phyloP scores from a whole-genome alignment of 2,113 vertebrate species.

The Phocoena phocoena region DNA sequence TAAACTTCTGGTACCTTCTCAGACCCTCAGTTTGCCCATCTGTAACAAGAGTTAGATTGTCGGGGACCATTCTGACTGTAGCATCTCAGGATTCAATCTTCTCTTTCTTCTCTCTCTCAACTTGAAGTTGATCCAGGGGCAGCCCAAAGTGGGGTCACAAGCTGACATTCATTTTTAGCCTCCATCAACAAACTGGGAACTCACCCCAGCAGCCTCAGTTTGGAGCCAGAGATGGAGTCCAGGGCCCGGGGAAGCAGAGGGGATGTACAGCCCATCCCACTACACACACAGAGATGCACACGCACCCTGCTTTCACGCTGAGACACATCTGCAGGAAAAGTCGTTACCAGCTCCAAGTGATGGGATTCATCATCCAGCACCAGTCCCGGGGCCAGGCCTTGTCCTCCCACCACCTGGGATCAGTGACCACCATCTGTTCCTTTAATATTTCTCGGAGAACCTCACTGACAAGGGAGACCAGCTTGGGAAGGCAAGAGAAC shows the following conservation, averaged over 20 bases:
- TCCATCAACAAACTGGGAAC: not conserved
- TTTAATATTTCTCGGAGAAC: not conserved
- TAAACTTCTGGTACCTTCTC: not conserved
- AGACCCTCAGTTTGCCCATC: not conserved
- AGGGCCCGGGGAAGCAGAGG: not conserved
- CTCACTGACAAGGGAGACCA: not conserved
- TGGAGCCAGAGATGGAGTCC: not conserved
- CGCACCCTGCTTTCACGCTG: rapidly evolving
- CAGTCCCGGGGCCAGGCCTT: not conserved
- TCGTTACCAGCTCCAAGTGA: not conserved
- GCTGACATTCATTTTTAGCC: no score
- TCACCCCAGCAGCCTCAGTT: not conserved
- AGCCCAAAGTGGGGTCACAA: not conserved
- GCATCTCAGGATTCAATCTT: not conserved
- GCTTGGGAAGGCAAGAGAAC: not conserved
- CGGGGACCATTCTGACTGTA: not conserved
- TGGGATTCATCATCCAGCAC: not conserved
- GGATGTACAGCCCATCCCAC: rapidly evolving
- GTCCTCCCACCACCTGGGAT: not conserved
- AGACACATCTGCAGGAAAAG: not conserved
- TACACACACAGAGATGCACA: rapidly evolving
- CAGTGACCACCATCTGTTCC: not conserved
- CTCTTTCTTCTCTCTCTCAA: not conserved
- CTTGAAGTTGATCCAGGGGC: not conserved
- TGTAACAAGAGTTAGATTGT: not conserved